Percentiles rank a stretch among this genome's conserved stretches.
phyloP scores from a whole-genome alignment of 1,140 invertebrate genomes.

The Rhopalosiphum padi region DNA sequence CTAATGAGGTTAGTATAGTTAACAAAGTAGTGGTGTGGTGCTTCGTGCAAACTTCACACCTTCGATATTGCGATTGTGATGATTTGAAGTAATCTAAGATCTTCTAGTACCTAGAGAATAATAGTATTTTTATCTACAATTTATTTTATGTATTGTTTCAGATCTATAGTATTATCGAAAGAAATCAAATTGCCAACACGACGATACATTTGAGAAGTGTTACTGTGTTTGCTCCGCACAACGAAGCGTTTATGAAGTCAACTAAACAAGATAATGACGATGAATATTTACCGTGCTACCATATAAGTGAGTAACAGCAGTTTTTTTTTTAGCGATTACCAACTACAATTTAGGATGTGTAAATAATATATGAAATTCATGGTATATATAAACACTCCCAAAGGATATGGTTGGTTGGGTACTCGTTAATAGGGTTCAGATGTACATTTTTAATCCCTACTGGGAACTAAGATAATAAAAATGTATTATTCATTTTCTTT shows the following conservation, averaged over 20 bases:
- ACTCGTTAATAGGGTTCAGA: not conserved
- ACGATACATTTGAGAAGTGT: constrained; percentile 73
- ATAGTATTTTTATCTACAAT: not conserved
- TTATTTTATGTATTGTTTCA: constrained; percentile 67
- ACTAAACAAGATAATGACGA: constrained; percentile 65
- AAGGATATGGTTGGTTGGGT: not conserved
- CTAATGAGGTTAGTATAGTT: not conserved
- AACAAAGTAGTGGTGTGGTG: not conserved
- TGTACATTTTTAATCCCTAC: not conserved
- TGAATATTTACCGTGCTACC: constrained; percentile 76
- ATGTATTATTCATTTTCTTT: not conserved
- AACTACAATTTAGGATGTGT: not conserved
- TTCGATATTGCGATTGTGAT: not conserved
- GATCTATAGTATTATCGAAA: constrained; percentile 75
- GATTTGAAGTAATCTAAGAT: not conserved
- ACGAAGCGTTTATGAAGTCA: constrained; percentile 74
- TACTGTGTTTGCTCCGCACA: constrained; percentile 81
- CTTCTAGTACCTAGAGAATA: not conserved
- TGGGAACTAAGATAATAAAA: not conserved
- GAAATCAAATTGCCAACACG: constrained; percentile 72
- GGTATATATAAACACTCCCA: not conserved
- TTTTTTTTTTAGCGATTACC: not conserved
- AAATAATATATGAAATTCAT: not conserved
- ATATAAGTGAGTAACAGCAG: constrained; percentile 76
- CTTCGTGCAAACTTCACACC: not conserved